phyloP scores from a whole-genome alignment of 2,113 vertebrate species.

The Sprattus sprattus region DNA sequence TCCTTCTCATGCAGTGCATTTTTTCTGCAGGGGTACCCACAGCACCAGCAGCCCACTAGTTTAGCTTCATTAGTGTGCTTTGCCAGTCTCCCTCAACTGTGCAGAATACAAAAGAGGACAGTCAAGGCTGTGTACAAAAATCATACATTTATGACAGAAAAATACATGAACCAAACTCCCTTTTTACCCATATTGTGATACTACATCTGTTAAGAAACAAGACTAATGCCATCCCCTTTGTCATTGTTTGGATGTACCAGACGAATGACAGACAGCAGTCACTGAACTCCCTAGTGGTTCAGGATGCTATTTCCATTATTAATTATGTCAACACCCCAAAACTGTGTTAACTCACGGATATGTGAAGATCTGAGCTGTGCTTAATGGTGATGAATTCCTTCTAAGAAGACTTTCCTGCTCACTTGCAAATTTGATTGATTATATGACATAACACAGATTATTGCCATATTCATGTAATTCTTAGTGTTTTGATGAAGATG shows the following conservation, averaged over 20 bases:
- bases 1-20: neutral
- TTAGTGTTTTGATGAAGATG: neutral
- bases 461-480: neutral
- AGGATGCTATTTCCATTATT: neutral
- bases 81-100: neutral
- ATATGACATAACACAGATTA: too few relatives aligned
- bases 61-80: neutral
- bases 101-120: neutral
- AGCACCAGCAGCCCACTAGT: neutral
- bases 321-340: neutral
- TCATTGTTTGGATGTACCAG: neutral
- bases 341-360: too few relatives aligned
- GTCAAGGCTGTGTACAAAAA: neutral
- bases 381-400: neutral
- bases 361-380: too few relatives aligned
- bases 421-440: neutral
- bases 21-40: neutral
- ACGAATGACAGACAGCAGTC: too few relatives aligned
- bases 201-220: neutral
- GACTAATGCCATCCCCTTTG: neutral
- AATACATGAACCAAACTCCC: neutral
- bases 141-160: neutral
- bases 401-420: neutral
- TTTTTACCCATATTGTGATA: neutral
- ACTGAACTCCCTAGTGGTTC: neutral